Percentiles rank a stretch among this genome's conserved stretches.
These are phyloP conservation scores for Hassar affinis DNA, from an alignment of 2,113 vertebrate genomes.

Conservation along the genomic window DNA sequence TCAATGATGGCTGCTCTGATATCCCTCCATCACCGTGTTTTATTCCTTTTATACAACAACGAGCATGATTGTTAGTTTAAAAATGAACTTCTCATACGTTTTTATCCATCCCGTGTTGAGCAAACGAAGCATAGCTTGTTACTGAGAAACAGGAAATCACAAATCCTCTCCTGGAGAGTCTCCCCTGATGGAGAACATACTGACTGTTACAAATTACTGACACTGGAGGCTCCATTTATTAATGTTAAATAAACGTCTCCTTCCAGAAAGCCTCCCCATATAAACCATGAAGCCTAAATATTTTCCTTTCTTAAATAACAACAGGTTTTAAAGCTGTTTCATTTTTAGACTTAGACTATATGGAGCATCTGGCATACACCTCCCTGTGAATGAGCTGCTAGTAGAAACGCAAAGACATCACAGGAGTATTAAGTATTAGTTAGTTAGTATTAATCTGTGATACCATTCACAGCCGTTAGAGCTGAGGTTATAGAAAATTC, in stretches of 20 bases:
- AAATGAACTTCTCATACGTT: too few species aligned
- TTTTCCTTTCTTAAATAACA: neutral
- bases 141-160: neutral
- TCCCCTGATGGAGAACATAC: neutral
- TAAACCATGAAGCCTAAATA: neutral
- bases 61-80: neutral
- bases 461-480: neutral
- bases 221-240: neutral
- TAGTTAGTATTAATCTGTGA: too few species aligned
- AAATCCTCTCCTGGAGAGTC: neutral
- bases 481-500: neutral
- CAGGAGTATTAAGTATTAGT: too few species aligned
- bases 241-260: neutral
- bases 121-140: neutral
- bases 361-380: neutral
- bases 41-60: neutral
- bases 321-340: neutral
- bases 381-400: neutral
- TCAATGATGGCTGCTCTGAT: neutral
- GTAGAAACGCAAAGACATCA: neutral
- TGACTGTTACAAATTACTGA: neutral
- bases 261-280: neutral
- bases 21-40: neutral
- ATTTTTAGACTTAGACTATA: neutral
- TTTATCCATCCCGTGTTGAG: too few species aligned